Conservation (phyloP, 2,888 invertebrate species). For the Parnassius glacialis region DNA sequence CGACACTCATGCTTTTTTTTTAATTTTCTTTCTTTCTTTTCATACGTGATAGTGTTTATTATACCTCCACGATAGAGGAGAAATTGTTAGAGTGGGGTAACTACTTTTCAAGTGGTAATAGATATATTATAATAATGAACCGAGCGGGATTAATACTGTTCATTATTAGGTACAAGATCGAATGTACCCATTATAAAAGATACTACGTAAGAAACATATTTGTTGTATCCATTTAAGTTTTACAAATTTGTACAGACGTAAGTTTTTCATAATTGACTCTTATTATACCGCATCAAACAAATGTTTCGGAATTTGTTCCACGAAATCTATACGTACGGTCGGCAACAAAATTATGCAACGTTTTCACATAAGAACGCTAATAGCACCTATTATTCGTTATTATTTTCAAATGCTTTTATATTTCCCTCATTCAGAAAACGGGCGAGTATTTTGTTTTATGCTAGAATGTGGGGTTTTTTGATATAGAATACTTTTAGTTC, state of each 20-base stretch:
- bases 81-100: too few relatives aligned
- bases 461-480: too few relatives aligned
- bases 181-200: slow-evolving; percentile 1
- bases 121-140: too few relatives aligned
- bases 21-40: too few relatives aligned
- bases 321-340: slow-evolving; percentile 70
- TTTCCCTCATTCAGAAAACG: slow-evolving; percentile 40
- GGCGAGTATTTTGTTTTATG: slow-evolving; percentile 48
- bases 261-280: slow-evolving; percentile 76
- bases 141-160: too few relatives aligned
- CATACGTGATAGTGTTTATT: too few relatives aligned
- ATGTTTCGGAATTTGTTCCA: slow-evolving; percentile 76
- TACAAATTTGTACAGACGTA: slow-evolving; percentile 45
- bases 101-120: too few relatives aligned
- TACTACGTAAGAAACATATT: slow-evolving; percentile 12
- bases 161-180: neutral
- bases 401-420: slow-evolving; percentile 55
- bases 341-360: slow-evolving; percentile 56
- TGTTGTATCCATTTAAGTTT: slow-evolving; percentile 17
- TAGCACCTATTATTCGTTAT: slow-evolving; percentile 67
- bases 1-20: too few relatives aligned
- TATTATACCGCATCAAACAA: slow-evolving; percentile 79
- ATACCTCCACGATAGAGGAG: too few relatives aligned
- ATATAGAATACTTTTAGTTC: too few relatives aligned
- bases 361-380: slow-evolving; percentile 53